Evolutionary conservation across 2,113 vertebrate genomes (phyloP), one percentile per base, ranked within the genome.

Genomic region (Fulica atra): DNA sequence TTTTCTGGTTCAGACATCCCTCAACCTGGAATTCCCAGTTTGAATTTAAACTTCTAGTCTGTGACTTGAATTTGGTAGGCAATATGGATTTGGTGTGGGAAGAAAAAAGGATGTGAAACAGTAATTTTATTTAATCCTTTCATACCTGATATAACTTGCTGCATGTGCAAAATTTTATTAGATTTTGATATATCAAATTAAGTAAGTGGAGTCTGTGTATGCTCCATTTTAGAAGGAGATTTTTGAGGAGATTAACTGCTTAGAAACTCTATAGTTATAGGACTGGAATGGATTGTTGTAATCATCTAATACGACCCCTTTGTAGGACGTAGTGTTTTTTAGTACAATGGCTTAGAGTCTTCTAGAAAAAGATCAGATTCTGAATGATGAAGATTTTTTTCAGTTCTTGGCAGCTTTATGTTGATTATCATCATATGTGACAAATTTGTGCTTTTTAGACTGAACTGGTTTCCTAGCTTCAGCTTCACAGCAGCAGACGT

Each of bases 181-280:
- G 91, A 64, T 95, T 95, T 81, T 71, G 35, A 64, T 53, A 50
- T 71, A 13, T 51, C 51, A 74, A 92, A 91, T 93, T 86, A 81
- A 73, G 25, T 91, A 81, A 84, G 80, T 74, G 51, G 50, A 68
- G 72, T 91, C 94, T 91, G 51, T 29, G 36, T 83, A 31, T 66
- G 42, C 42, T 93, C 42, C 18, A 35, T 81, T 94, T 93, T 48
- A 91, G 76, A 25, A 50, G 44, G 26, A 80, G 64, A 46, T 84
- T 73, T 93, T 90, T 88, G 36, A 86, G 48, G 79, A 60, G 88
- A 95, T 94, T 86, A 93, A 74, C 48, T 93, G 56, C 83, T 93
- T 74, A 91, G 57, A 81, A 92, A 78, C 77, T 56, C 78, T 12
- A 7, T 33, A 66, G 66, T 90, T 92, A 53, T 29, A 84, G 84